These are phyloP conservation scores for Eulemur rubriventer DNA, from an alignment of 2,797 vertebrate genomes.

Conservation along the genomic window DNA sequence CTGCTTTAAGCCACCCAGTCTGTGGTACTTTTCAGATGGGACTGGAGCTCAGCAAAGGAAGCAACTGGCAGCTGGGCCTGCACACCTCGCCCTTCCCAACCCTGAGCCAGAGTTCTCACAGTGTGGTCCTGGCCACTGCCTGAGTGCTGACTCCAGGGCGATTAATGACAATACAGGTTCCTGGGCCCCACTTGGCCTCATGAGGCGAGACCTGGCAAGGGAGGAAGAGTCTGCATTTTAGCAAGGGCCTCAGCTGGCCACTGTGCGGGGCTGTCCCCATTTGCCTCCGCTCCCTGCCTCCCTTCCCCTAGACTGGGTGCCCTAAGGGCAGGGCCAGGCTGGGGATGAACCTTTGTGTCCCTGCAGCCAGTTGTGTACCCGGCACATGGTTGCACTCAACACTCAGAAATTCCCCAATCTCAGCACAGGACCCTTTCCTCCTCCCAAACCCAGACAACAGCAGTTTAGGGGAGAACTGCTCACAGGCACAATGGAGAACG, in stretches of 20 bases:
- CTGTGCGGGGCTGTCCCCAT: neutral
- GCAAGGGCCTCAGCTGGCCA: neutral
- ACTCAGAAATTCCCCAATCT: neutral
- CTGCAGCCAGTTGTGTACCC: accelerated
- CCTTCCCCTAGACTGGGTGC: neutral
- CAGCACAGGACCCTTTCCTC: neutral
- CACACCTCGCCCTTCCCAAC: neutral
- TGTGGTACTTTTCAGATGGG: neutral
- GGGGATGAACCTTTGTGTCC: neutral
- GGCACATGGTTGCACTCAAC: neutral
- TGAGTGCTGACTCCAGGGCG: neutral
- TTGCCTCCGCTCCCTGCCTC: neutral
- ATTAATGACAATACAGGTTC: neutral
- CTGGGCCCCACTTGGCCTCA: no score
- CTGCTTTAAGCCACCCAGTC: neutral
- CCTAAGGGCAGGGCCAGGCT: neutral
- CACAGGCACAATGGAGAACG: neutral
- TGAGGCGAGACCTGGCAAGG: neutral
- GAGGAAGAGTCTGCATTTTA: neutral
- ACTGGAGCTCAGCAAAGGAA: neutral
- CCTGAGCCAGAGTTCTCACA: neutral
- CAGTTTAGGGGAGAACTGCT: neutral
- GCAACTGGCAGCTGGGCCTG: neutral
- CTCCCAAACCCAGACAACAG: neutral
- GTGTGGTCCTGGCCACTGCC: neutral